Conservation (phyloP, 1,140 invertebrate species). For the Onthophagus taurus region DNA sequence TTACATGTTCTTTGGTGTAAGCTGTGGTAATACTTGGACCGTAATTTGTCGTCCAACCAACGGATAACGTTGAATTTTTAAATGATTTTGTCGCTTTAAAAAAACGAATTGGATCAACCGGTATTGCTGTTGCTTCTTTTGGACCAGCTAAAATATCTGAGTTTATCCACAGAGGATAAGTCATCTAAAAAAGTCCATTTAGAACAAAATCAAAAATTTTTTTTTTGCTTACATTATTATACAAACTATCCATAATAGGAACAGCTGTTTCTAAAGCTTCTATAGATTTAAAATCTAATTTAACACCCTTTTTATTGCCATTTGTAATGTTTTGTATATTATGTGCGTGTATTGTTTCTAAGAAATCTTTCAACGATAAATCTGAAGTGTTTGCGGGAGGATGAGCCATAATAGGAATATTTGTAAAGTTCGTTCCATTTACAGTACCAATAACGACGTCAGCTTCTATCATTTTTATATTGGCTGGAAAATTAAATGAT, state of each 20-base stretch:
- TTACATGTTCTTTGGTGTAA: conserved; percentile 60
- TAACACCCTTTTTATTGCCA: conserved; percentile 60
- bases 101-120: conserved; percentile 62
- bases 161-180: conserved; percentile 77
- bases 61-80: conserved; percentile 59
- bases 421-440: conserved; percentile 35
- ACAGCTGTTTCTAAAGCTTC: conserved; percentile 63
- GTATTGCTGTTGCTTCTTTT: conserved; percentile 46
- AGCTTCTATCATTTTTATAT: conserved; percentile 77
- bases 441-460: conserved; percentile 67
- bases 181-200: conserved; percentile 42
- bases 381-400: conserved; percentile 65
- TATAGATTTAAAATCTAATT: conserved; percentile 80
- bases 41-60: conserved; percentile 79
- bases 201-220: background rate
- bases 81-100: conserved; percentile 46
- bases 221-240: conserved; percentile 20
- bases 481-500: conserved; percentile 37
- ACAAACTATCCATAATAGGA: conserved; percentile 42
- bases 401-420: conserved; percentile 77
- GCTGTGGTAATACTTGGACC: conserved; percentile 43
- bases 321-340: conserved; percentile 31
- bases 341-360: conserved; percentile 46
- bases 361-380: conserved; percentile 63
- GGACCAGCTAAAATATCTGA: conserved; percentile 80